Evolutionary conservation across 2,797 vertebrate species (phyloP).

Genomic region (Orientallactaga sibirica): DNA sequence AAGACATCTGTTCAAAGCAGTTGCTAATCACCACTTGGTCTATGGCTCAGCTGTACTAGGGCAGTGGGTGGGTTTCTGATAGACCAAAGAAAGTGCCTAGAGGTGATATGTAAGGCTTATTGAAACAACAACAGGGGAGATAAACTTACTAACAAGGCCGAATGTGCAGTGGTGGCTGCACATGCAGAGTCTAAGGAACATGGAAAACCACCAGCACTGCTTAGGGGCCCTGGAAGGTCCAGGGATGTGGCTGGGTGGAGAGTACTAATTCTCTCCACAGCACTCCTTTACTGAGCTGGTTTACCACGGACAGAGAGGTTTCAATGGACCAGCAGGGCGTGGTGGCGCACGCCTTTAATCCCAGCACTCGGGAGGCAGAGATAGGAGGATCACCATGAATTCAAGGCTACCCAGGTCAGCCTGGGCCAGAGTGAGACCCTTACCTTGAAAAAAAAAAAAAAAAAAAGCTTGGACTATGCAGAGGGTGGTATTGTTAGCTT

Average conservation of each 20-base stretch:
- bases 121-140: background rate
- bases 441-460: too few species aligned
- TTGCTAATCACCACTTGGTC: slow-evolving; percentile 76
- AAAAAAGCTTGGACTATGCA: too few species aligned
- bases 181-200: background rate
- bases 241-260: background rate
- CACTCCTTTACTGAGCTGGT: background rate
- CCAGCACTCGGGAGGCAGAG: too few species aligned
- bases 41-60: background rate
- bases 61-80: background rate
- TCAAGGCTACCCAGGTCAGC: too few species aligned
- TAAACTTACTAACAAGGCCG: background rate
- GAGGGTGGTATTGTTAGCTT: background rate
- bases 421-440: too few species aligned
- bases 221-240: background rate
- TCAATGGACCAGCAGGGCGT: background rate
- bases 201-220: background rate
- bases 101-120: background rate
- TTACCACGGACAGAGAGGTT: background rate
- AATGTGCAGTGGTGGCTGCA: background rate
- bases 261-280: background rate
- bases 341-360: too few species aligned
- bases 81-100: background rate
- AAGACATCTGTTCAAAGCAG: slow-evolving; percentile 90
- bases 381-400: too few species aligned